These are phyloP conservation scores for Drosophila tsacasi DNA, from an alignment of 1,140 invertebrate species.

Conservation along the genomic window DNA sequence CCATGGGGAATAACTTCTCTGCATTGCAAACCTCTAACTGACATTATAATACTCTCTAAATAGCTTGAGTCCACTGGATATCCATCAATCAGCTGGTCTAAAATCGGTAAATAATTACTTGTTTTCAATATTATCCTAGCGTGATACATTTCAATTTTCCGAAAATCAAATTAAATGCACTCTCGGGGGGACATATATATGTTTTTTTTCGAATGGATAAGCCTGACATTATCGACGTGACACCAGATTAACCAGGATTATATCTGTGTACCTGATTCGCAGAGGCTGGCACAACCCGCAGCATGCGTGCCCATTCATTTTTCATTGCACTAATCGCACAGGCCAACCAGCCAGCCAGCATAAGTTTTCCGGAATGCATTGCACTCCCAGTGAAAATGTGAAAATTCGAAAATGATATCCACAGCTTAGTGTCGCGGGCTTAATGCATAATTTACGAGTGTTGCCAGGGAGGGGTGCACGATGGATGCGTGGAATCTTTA, in stretches of 20 bases:
- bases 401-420: conserved; percentile 22
- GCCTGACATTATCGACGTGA: conserved; percentile 1
- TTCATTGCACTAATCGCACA: conserved; percentile 17
- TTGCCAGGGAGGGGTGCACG: not conserved
- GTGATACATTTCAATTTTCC: not conserved
- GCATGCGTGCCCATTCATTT: conserved; percentile 17
- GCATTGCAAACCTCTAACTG: not conserved
- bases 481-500: conserved; percentile 57
- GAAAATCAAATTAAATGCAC: not conserved
- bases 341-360: not conserved
- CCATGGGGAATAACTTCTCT: not conserved
- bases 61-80: not conserved
- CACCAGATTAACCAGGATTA: conserved; percentile 21
- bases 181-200: not conserved
- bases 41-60: not conserved
- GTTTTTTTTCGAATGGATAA: no score
- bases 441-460: conserved; percentile 57
- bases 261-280: not conserved
- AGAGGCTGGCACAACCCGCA: not conserved
- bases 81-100: not conserved
- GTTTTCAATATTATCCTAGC: not conserved
- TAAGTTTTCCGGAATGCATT: conserved; percentile 13
- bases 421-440: conserved; percentile 27
- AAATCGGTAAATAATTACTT: not conserved
- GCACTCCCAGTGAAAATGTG: not conserved